phyloP scores from a whole-genome alignment of 2,888 invertebrate species.

The Noctua comes region DNA sequence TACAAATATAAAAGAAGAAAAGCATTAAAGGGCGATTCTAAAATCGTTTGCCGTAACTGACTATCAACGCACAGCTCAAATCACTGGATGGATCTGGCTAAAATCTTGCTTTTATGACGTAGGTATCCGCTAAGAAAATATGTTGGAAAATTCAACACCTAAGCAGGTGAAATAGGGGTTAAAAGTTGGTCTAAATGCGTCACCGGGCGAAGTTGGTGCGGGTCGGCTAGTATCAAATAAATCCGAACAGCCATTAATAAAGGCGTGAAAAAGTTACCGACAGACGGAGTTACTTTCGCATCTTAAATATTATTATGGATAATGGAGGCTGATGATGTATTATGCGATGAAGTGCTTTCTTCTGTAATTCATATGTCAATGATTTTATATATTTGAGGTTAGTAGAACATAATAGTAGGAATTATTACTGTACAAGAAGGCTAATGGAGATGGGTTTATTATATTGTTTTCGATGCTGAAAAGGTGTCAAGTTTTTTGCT shows the following conservation, averaged over 20 bases:
- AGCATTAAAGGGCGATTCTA: no score
- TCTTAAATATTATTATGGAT: neutral
- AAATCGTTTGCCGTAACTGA: neutral
- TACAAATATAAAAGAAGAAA: no score
- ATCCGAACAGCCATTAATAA: neutral
- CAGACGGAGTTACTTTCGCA: neutral
- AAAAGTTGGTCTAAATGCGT: neutral
- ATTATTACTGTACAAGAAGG: conserved; percentile 23
- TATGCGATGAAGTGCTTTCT: conserved; percentile 36
- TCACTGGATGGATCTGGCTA: neutral
- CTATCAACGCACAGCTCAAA: neutral
- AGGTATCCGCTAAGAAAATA: neutral
- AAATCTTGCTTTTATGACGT: neutral
- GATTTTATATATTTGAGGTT: conserved; percentile 33
- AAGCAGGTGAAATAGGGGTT: neutral
- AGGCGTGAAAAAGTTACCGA: neutral
- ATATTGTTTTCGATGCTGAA: conserved; percentile 32
- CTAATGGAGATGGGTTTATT: conserved; percentile 29
- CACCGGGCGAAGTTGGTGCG: neutral
- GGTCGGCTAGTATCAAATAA: neutral
- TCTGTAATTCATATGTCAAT: conserved; percentile 24
- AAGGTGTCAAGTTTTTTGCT: conserved; percentile 34
- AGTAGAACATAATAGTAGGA: conserved; percentile 9
- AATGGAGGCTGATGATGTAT: conserved; percentile 39
- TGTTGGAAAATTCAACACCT: neutral